A percentile compares a stretch with the other conserved stretches of the same genome.
phyloP scores from a whole-genome alignment of 1,140 invertebrate genomes.

The Temnothorax curvispinosus region DNA sequence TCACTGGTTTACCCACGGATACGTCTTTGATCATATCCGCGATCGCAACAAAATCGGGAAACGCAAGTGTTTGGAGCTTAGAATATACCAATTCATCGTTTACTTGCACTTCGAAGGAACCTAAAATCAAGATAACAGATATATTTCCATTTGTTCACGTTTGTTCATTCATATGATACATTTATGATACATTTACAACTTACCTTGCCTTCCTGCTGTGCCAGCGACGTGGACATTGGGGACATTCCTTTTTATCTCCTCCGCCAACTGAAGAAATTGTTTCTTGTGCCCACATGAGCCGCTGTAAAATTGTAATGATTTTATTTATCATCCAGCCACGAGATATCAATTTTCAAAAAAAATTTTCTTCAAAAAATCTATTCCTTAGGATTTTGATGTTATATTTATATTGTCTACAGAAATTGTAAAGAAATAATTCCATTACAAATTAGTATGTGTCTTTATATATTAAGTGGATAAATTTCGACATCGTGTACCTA shows the following conservation, averaged over 20 bases:
- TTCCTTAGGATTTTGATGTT: neutral
- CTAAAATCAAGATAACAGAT: constrained; percentile 84
- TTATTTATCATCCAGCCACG: neutral
- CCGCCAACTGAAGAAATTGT: constrained; percentile 87
- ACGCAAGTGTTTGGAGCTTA: constrained; percentile 88
- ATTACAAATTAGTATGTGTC: neutral
- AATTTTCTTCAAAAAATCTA: constrained; percentile 11
- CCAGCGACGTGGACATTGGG: constrained; percentile 87
- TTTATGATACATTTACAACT: neutral
- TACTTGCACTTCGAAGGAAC: constrained; percentile 89
- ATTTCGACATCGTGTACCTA: too few species aligned
- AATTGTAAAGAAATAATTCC: constrained; percentile 11
- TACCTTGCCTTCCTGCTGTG: constrained; percentile 87
- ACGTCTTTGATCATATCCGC: constrained; percentile 86
- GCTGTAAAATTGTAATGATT: constrained; percentile 80
- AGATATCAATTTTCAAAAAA: neutral
- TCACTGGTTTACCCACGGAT: constrained; percentile 83
- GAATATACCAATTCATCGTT: constrained; percentile 89
- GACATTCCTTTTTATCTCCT: constrained; percentile 85
- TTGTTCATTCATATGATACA: neutral
- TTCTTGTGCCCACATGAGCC: constrained; percentile 88
- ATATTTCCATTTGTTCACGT: neutral
- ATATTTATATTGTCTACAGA: neutral
- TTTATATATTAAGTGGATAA: too few species aligned
- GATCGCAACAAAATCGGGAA: constrained; percentile 88